Evolutionary conservation across 2,113 vertebrate genomes (phyloP).

Genomic region (Alces alces): DNA sequence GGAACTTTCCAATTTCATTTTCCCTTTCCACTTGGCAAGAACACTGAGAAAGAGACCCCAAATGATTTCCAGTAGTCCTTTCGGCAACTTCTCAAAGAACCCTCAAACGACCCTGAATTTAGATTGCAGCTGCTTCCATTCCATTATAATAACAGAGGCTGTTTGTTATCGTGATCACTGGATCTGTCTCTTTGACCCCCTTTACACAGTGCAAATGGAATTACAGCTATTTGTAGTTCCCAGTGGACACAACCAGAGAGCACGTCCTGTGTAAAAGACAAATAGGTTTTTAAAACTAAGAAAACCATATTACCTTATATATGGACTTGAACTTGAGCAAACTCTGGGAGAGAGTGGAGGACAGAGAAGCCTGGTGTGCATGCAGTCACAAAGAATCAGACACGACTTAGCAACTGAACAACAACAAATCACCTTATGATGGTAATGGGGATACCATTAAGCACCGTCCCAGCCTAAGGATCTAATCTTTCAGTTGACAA

Average conservation of each 20-base stretch:
- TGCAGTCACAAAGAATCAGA: neutral
- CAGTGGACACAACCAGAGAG: neutral
- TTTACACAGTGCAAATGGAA: neutral
- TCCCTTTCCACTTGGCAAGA: neutral
- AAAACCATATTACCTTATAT: neutral
- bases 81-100: neutral
- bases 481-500: neutral
- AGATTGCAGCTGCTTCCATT: neutral
- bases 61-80: neutral
- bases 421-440: neutral
- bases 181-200: neutral
- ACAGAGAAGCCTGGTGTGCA: neutral
- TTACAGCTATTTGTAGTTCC: neutral
- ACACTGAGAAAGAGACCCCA: neutral
- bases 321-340: neutral
- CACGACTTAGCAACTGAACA: neutral
- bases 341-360: neutral
- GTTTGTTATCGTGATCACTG: neutral
- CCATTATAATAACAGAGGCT: neutral
- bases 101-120: neutral
- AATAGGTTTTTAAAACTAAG: neutral
- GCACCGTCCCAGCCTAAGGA: neutral
- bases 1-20: constrained; percentile 39
- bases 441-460: neutral
- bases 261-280: neutral